phyloP scores from a whole-genome alignment of 2,888 invertebrate genomes.

The Dermolepida albohirtum region DNA sequence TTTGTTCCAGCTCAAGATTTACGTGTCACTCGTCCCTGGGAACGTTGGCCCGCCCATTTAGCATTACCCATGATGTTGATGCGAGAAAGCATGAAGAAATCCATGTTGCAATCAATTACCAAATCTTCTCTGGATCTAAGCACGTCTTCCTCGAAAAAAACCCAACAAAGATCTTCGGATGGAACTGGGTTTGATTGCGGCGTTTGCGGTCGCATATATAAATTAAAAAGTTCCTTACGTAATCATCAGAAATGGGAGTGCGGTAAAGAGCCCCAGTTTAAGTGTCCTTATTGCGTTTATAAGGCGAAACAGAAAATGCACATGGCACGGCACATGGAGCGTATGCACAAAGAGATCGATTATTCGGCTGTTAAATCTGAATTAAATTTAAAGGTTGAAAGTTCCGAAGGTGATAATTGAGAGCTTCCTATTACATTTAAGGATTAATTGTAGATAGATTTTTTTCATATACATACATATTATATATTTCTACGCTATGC shows the following conservation, averaged over 20 bases:
- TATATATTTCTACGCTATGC: conserved; percentile 33
- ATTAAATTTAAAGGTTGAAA: conserved; percentile 55
- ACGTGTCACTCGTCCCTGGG: conserved; percentile 77
- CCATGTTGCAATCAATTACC: conserved; percentile 58
- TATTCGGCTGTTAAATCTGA: conserved; percentile 60
- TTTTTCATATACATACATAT: conserved; percentile 39
- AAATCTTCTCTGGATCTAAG: conserved; percentile 47
- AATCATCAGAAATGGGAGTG: conserved; percentile 90
- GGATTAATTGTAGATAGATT: conserved; percentile 39
- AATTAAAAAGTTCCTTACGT: conserved; percentile 85
- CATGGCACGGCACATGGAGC: conserved; percentile 84
- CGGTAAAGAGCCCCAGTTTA: conserved; percentile 86
- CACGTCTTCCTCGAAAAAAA: conserved; percentile 52
- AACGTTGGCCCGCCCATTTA: conserved; percentile 80
- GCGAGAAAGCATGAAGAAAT: conserved; percentile 67
- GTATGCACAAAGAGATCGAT: conserved; percentile 76
- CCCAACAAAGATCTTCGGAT: conserved; percentile 44
- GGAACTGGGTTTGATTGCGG: conserved; percentile 78
- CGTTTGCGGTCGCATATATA: conserved; percentile 87
- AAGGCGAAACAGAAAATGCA: conserved; percentile 88
- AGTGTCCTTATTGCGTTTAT: conserved; percentile 86
- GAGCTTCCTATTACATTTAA: conserved; percentile 43
- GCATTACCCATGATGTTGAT: conserved; percentile 77
- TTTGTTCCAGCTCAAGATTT: conserved; percentile 75
- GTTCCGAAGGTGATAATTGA: conserved; percentile 50